A percentile compares a stretch with the other conserved stretches of the same genome.
Evolutionary conservation across 2,797 vertebrate species (phyloP).

Genomic region (Syngnathus acus): DNA sequence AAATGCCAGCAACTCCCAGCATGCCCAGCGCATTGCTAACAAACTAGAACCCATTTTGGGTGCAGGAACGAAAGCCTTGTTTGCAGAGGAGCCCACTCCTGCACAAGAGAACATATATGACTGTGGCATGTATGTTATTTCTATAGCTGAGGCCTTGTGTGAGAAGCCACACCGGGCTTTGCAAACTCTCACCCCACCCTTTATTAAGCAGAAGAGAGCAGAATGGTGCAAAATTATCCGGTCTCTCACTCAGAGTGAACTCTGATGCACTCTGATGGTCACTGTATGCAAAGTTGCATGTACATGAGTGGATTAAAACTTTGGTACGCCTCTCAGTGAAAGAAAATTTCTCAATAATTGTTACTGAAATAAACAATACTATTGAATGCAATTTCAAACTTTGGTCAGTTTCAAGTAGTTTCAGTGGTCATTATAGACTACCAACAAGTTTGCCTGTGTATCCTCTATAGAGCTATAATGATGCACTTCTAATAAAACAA

Average conservation of each 20-base stretch:
- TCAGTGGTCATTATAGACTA: not conserved
- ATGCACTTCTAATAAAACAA: conserved; percentile 39
- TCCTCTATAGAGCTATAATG: conserved; percentile 26
- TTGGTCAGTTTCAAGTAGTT: not conserved
- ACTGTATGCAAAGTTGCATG: conserved; percentile 15
- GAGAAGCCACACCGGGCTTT: conserved; percentile 69
- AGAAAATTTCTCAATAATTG: not conserved
- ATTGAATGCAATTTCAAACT: not conserved
- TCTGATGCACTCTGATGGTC: conserved; percentile 28
- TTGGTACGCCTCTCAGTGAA: not conserved
- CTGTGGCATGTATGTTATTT: conserved; percentile 98
- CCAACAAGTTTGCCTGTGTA: not conserved
- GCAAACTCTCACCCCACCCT: conserved; percentile 82
- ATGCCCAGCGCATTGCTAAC: conserved; percentile 80
- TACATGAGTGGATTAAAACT: not conserved
- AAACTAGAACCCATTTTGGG: conserved; percentile 82
- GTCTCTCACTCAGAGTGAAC: conserved; percentile 63
- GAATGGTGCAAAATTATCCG: conserved; percentile 85
- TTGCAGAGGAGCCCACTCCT: conserved; percentile 84
- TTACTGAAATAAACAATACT: not conserved
- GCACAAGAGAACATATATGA: conserved; percentile 95
- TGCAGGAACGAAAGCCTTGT: conserved; percentile 60
- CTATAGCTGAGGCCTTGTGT: conserved; percentile 84
- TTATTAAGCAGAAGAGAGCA: conserved; percentile 82
- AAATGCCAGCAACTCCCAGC: conserved; percentile 78